phyloP scores from a whole-genome alignment of 2,888 invertebrate genomes.

The Apodemia mormo region DNA sequence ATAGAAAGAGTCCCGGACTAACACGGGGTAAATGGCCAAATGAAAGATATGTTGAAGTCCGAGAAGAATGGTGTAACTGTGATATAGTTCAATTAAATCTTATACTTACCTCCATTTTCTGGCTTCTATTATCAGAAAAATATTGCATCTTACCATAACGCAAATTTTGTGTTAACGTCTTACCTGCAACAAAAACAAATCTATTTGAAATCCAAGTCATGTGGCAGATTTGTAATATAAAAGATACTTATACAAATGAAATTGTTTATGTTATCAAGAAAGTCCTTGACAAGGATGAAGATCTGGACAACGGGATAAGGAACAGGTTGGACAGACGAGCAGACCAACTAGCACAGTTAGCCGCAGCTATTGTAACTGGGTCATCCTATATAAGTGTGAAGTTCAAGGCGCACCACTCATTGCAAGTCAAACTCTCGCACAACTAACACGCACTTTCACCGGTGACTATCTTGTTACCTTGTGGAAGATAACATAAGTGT shows the following conservation, averaged over 20 bases:
- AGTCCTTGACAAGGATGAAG: constrained; percentile 56
- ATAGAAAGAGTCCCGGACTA: too few species aligned
- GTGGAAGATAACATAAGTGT: constrained; percentile 62
- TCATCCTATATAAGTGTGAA: constrained; percentile 92
- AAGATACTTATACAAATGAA: background rate
- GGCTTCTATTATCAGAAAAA: too few species aligned
- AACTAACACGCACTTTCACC: constrained; percentile 77
- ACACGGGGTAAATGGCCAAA: too few species aligned
- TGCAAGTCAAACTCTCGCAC: constrained; percentile 75
- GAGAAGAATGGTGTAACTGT: too few species aligned
- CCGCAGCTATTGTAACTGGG: constrained; percentile 85
- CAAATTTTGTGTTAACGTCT: background rate
- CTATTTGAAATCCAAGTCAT: background rate
- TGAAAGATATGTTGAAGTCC: too few species aligned
- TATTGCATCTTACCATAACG: too few species aligned
- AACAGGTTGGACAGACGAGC: constrained; percentile 62
- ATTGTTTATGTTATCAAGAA: constrained; percentile 11
- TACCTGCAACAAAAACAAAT: constrained; percentile 20
- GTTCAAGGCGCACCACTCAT: constrained; percentile 89
- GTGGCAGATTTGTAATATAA: background rate
- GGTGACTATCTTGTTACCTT: constrained; percentile 57
- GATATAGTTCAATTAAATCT: too few species aligned
- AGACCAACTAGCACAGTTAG: constrained; percentile 74
- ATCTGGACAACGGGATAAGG: constrained; percentile 58
- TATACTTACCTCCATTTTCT: too few species aligned